These are phyloP conservation scores for Trichonephila clavata DNA, from an alignment of 1,140 invertebrate genomes.

Conservation along the genomic window DNA sequence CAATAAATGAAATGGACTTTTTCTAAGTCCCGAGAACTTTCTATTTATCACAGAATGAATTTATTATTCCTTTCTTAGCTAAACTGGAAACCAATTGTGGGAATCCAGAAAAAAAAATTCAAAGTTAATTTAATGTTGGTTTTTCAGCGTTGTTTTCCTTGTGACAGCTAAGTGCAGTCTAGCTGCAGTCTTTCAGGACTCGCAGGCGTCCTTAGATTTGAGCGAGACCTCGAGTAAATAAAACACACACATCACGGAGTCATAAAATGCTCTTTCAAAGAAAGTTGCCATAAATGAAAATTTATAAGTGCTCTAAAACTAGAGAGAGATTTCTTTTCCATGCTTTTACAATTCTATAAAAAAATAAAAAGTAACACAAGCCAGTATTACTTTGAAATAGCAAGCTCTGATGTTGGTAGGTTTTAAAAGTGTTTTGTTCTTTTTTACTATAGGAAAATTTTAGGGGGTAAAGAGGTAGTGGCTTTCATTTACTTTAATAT, in stretches of 20 bases:
- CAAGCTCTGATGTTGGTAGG: too few relatives aligned
- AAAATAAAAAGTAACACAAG: neutral
- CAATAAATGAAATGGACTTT: neutral
- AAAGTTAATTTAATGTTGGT: constrained; percentile 9
- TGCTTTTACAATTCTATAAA: neutral
- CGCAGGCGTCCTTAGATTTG: neutral
- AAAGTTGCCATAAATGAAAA: constrained; percentile 34
- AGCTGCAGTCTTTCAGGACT: neutral
- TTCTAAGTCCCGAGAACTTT: too few relatives aligned
- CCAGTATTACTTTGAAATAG: too few relatives aligned
- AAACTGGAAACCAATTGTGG: neutral
- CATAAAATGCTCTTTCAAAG: constrained; percentile 36
- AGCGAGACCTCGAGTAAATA: neutral
- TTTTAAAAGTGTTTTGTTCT: neutral
- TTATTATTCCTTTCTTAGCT: neutral
- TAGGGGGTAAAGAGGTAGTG: too few relatives aligned
- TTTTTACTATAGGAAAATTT: too few relatives aligned
- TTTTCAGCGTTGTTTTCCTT: constrained; percentile 30
- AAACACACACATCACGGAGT: constrained; percentile 17
- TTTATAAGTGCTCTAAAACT: constrained; percentile 24
- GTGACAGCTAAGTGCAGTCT: neutral
- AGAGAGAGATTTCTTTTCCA: neutral
- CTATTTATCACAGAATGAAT: neutral
- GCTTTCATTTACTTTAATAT: too few relatives aligned
- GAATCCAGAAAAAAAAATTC: neutral